Evolutionary conservation across 2,797 vertebrate genomes (phyloP).

Genomic region (Epinephelus coioides): DNA sequence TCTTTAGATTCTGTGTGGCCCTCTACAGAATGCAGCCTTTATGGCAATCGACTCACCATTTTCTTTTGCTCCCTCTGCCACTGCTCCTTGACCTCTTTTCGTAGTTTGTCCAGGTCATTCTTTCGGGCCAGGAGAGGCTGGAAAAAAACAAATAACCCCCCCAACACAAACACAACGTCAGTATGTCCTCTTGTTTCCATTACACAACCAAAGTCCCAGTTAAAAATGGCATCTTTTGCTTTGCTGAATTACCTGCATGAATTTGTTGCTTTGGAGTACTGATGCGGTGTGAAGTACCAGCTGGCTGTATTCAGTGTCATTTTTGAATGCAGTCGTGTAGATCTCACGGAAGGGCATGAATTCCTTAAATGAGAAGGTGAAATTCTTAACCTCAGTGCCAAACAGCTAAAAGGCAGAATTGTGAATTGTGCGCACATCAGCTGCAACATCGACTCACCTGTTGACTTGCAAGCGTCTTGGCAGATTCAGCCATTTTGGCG

Average conservation of each 20-base stretch:
- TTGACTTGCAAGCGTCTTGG: conserved; percentile 91
- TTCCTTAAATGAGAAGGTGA: conserved; percentile 81
- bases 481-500: conserved; percentile 95
- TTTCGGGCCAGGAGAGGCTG: conserved; percentile 95
- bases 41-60: conserved; percentile 87
- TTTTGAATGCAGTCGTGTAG: conserved; percentile 93
- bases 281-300: conserved; percentile 92
- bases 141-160: conserved; percentile 32
- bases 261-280: conserved; percentile 95
- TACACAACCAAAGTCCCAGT: background rate
- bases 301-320: conserved; percentile 93
- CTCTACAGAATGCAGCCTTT: conserved; percentile 20
- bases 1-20: conserved; percentile 21
- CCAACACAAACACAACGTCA: conserved; percentile 6
- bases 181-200: conserved; percentile 13
- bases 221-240: background rate
- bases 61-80: conserved; percentile 98
- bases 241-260: conserved; percentile 89
- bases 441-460: conserved; percentile 85
- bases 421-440: background rate
- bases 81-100: conserved; percentile 98
- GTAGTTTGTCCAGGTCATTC: conserved; percentile 95
- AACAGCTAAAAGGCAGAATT: background rate
- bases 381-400: background rate
- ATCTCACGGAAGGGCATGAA: conserved; percentile 96